Evolutionary conservation across 2,888 invertebrate genomes (phyloP).

Genomic region (Agriopis marginaria): DNA sequence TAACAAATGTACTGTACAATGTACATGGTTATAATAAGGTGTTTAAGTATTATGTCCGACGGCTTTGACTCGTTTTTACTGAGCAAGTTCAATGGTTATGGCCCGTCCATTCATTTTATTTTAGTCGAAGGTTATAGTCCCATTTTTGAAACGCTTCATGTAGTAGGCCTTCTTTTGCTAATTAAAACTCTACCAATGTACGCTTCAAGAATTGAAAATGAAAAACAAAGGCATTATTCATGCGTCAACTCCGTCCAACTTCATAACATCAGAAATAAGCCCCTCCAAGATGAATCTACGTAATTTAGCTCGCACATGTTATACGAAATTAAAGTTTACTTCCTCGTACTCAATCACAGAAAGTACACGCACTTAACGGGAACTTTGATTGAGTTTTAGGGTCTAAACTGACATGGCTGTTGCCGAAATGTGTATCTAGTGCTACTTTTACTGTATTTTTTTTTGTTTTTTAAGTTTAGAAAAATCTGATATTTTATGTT

Average conservation of each 20-base stretch:
- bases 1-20: no score
- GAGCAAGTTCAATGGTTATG: no score
- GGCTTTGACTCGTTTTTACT: no score
- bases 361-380: conserved; percentile 29
- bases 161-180: conserved; percentile 1
- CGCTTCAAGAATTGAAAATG: conserved; percentile 22
- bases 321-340: conserved; percentile 40
- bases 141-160: neutral
- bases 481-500: no score
- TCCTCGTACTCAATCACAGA: conserved; percentile 42
- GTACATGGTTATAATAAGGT: no score
- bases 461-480: no score
- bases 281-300: conserved; percentile 30
- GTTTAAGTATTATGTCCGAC: no score
- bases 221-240: conserved; percentile 36
- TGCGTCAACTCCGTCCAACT: conserved; percentile 25
- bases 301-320: conserved; percentile 37
- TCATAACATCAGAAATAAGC: conserved; percentile 31
- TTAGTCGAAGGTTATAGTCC: no score
- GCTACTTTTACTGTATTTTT: no score
- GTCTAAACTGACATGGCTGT: conserved; percentile 13
- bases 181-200: conserved; percentile 16
- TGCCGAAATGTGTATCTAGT: neutral
- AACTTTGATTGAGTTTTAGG: conserved; percentile 36
- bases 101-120: no score